Evolutionary conservation across 1,140 invertebrate genomes (phyloP).

Genomic region (Drosophila bipectinata): DNA sequence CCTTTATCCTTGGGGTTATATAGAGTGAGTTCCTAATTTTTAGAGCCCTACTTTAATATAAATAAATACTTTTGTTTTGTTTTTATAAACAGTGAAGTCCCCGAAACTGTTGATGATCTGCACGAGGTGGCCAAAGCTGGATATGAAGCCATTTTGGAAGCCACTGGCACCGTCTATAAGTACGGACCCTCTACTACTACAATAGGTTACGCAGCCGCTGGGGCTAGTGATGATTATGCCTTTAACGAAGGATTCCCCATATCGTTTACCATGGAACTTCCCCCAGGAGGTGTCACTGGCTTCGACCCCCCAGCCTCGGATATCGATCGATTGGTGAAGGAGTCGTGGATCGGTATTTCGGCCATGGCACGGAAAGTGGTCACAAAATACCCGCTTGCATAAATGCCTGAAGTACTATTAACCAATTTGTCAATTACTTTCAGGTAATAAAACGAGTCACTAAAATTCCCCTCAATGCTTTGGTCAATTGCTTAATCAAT

Average conservation of each 20-base stretch:
- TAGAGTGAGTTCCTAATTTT: conserved; percentile 54
- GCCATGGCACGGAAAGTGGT: conserved; percentile 71
- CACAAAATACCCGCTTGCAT: conserved; percentile 63
- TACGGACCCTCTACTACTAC: conserved; percentile 86
- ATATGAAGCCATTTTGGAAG: conserved; percentile 82
- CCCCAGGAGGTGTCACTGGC: conserved; percentile 85
- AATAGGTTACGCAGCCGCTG: conserved; percentile 85
- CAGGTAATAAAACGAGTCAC: neutral
- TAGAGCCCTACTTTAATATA: neutral
- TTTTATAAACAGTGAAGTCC: conserved; percentile 51
- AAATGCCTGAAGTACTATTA: neutral
- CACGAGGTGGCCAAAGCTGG: conserved; percentile 83
- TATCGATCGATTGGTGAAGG: conserved; percentile 86
- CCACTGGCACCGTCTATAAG: conserved; percentile 85
- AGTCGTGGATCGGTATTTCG: conserved; percentile 88
- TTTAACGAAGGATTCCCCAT: conserved; percentile 86
- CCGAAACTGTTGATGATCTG: conserved; percentile 77
- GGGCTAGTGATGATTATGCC: conserved; percentile 88
- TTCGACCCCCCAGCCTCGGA: conserved; percentile 88
- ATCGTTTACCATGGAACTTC: conserved; percentile 89
- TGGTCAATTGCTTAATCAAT: neutral
- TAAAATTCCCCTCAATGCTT: neutral
- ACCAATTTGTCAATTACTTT: conserved; percentile 13
- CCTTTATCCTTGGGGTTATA: conserved; percentile 90
- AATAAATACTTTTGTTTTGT: neutral